Percentiles rank a stretch among this genome's conserved stretches.
These are phyloP conservation scores for Tribolium madens DNA, from an alignment of 1,140 invertebrate genomes.

Conservation along the genomic window DNA sequence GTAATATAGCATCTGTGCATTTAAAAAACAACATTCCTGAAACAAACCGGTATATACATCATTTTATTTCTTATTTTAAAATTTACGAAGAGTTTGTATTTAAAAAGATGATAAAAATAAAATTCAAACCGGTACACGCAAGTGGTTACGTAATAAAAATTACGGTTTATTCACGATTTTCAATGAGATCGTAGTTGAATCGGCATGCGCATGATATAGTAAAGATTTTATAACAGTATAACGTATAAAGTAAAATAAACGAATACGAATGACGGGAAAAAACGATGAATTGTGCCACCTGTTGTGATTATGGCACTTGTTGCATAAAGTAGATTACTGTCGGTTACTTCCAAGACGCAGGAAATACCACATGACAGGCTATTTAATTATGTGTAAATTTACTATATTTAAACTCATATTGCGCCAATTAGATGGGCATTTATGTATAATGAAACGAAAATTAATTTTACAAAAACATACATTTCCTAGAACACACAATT, in stretches of 20 bases:
- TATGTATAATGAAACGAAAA: too few relatives aligned
- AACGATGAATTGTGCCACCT: constrained; percentile 1
- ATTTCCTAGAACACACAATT: too few relatives aligned
- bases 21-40: not conserved
- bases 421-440: too few relatives aligned
- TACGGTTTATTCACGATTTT: constrained; percentile 5
- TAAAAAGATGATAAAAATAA: not conserved
- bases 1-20: not conserved
- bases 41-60: constrained; percentile 8
- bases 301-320: not conserved
- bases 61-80: constrained; percentile 9
- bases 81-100: not conserved
- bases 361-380: not conserved
- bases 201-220: not conserved
- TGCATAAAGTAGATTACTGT: not conserved
- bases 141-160: constrained; percentile 8
- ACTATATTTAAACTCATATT: too few relatives aligned
- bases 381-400: too few relatives aligned
- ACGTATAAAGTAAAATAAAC: not conserved
- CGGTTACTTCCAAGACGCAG: not conserved
- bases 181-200: not conserved
- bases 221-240: not conserved
- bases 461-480: too few relatives aligned
- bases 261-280: not conserved
- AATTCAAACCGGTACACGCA: constrained; percentile 2